These are phyloP conservation scores for Mastomys coucha DNA, from an alignment of 2,113 vertebrate genomes.

Conservation along the genomic window DNA sequence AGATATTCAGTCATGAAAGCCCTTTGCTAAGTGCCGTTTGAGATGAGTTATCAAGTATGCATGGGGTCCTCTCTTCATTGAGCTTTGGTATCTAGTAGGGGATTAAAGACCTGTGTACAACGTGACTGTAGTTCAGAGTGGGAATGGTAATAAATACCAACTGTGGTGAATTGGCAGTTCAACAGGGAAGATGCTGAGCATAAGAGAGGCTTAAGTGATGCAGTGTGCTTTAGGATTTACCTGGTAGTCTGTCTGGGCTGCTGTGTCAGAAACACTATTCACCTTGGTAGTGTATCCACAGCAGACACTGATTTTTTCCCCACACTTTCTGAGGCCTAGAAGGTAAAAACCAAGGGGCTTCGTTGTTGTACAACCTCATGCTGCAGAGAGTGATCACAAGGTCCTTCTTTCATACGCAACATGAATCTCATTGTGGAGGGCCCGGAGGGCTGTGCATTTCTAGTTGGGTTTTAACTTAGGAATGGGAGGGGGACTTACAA, in stretches of 20 bases:
- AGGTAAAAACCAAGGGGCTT: background rate
- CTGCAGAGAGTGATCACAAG: background rate
- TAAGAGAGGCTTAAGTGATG: background rate
- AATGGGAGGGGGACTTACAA: background rate
- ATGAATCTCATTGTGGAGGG: background rate
- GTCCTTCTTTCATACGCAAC: background rate
- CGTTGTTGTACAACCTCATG: background rate
- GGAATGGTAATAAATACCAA: background rate
- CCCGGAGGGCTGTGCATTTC: background rate
- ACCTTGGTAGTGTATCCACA: background rate
- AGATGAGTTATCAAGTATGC: slow-evolving; percentile 22
- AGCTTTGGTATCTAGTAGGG: background rate
- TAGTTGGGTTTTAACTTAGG: background rate
- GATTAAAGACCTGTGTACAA: background rate
- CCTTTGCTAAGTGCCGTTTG: background rate
- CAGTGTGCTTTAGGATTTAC: background rate
- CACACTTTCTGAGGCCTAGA: background rate
- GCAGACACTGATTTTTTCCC: background rate
- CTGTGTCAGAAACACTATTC: background rate
- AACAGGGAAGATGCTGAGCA: background rate
- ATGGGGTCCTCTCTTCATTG: background rate
- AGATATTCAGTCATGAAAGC: background rate
- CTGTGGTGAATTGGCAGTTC: background rate
- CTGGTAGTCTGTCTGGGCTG: background rate
- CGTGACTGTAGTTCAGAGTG: background rate